Evolutionary conservation across 2,888 invertebrate genomes (phyloP), one percentile per base, ranked within the genome.

Genomic region (Neoitamus cyanurus): DNA sequence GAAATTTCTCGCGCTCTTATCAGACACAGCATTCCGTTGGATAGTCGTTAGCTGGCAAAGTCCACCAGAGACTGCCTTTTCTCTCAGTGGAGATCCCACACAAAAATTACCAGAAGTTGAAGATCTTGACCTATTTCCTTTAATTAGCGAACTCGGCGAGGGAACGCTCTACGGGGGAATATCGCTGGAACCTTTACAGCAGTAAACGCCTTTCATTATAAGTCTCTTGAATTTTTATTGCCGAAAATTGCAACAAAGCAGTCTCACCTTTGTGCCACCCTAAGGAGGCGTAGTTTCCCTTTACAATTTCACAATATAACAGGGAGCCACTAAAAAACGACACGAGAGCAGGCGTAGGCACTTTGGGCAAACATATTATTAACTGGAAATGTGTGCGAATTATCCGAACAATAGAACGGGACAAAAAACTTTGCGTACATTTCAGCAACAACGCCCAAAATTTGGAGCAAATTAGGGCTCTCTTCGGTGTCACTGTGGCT

Each of bases 81-180:
- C 5, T 72, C 72, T 2, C 31, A 34, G 9, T 69, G 6, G 13
- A 34, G n/a, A 0, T 15, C 20, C 48, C 5, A 48, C 7, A 20
- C 20, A 48, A 36, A 72, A 72, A 34, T 36, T 31, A 20, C 13
- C 36, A n/a, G 15, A 30, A 15, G 25, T 36, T 58, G 31, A 4
- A 73, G 36, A 15, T 73, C 73, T 73, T 73, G 73, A 73, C 73
- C 73, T 73, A 73, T 73, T 70, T 31, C 70, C 31, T 30, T 30
- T 34, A 73, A 37, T 73, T 73, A 73, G 31, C 3, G 7, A 48
- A 1, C 20, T 7, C 7, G 7, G 15, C 20, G 0, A 20, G 11
- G 11, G 9, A 58, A 20, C 5, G 2, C 42, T 42, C 42, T 5
- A 1, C 4, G n/a, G 42, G 42, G 1, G 20, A 58, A 58, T 9